Conservation (phyloP, 2,888 invertebrate genomes). For the Uropetala carovei region DNA sequence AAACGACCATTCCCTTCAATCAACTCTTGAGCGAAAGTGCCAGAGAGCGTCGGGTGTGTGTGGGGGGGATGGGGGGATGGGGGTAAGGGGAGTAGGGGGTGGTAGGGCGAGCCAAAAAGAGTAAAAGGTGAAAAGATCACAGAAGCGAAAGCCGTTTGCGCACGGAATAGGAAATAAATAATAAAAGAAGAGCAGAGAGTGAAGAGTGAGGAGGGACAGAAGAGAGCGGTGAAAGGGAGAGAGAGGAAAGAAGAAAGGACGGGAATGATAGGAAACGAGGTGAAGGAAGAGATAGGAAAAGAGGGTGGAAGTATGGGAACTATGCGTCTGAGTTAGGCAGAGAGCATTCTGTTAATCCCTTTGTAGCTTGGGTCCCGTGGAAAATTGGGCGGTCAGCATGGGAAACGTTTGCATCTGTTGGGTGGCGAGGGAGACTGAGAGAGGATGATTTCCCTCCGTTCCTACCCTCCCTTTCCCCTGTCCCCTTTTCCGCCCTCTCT, state of each 20-base stretch:
- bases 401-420: constrained; percentile 59
- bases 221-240: background rate
- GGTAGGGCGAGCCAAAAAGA: background rate
- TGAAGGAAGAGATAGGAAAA: background rate
- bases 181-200: background rate
- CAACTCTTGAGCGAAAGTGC: background rate
- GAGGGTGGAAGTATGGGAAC: background rate
- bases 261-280: background rate
- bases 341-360: constrained; percentile 51
- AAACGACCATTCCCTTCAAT: background rate
- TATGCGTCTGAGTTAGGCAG: constrained; percentile 10
- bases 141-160: background rate
- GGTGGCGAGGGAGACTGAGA: background rate
- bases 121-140: constrained; percentile 21
- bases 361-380: constrained; percentile 38
- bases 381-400: constrained; percentile 61
- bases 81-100: background rate
- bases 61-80: too few relatives aligned
- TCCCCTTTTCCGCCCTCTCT: background rate
- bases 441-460: background rate
- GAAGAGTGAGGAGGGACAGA: background rate
- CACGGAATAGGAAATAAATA: background rate
- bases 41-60: background rate
- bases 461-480: background rate
- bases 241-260: background rate